Base-by-base conservation (phyloP, 2,113 vertebrate species). In the Terrapene triunguis region DNA sequence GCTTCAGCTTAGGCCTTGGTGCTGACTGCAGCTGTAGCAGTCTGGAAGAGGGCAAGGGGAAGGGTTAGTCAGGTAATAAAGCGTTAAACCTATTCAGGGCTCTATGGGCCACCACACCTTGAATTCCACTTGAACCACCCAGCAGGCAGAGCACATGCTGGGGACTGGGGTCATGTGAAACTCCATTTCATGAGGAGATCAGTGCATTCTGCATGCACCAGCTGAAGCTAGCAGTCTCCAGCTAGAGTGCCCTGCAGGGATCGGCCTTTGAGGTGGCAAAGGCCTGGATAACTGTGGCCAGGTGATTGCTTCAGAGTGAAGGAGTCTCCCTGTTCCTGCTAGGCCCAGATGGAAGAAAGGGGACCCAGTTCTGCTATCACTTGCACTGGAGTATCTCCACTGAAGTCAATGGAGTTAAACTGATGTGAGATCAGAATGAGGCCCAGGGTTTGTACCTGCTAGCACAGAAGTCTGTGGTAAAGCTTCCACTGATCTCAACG, bases 261-360 rank as follows among this genome's bases (percentile, higher is more conserved):
- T 2, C 4, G 21, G 4, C 38, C 5, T 8, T 55, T 54, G 89
- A 86, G 65, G 19, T 25, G 88, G 6, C 0, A 0, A 81, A 50
- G 92, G 19, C 14, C n/a, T 89, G 13, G 22, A 13, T 9, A 94
- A 50, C 0, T 82, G 10, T 2, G 44, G 38, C 81, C 86, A 24
- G 38, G 27, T 7, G n/a, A 14, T 13, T 59, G n/a, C 24, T 4
- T n/a, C 72, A 80, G 50, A 80, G 2, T 5, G 10, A 86, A 85
- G 0, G 22, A 84, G 47, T 5, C 0, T 0, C 10, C 42, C 29
- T 21, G 78, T 51, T 85, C 48, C 74, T 82, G 44, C 14, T 2
- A 24, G 84, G 83, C 1, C 38, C 27, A 13, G 59, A 54, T 3
- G 35, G 21, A 93, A 51, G 84, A 44, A 4, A n/a, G 85, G 87